Percentiles rank a stretch among this genome's conserved stretches.
These are phyloP conservation scores for Erebia aethiops DNA, from an alignment of 2,888 invertebrate genomes.

Conservation along the genomic window DNA sequence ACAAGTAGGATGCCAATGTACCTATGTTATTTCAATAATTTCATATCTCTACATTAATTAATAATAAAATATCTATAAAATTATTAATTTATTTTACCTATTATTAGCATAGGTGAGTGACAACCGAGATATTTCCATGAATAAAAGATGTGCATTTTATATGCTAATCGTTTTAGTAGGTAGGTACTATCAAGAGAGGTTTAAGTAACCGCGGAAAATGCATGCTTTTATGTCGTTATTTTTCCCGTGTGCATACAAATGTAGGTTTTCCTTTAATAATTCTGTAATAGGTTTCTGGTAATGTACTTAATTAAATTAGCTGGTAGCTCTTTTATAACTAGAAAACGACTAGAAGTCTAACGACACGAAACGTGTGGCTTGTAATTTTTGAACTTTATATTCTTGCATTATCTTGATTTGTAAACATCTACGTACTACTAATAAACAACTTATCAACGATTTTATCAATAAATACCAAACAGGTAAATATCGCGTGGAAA, in stretches of 20 bases:
- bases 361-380: too few relatives aligned
- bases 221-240: neutral
- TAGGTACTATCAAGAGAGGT: too few relatives aligned
- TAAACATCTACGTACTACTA: neutral
- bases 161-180: too few relatives aligned
- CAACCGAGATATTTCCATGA: neutral
- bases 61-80: too few relatives aligned
- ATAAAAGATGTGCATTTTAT: constrained; percentile 4
- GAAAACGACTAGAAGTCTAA: too few relatives aligned
- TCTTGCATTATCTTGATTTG: neutral
- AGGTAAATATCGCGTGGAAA: neutral
- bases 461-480: neutral
- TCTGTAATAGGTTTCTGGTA: neutral
- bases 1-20: too few relatives aligned
- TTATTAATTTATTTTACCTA: too few relatives aligned
- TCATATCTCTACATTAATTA: too few relatives aligned
- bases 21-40: too few relatives aligned
- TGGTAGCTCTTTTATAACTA: neutral
- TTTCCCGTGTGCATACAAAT: constrained; percentile 10
- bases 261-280: neutral
- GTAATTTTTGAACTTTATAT: neutral
- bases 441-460: neutral
- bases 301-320: neutral
- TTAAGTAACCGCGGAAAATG: neutral
- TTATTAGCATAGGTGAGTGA: neutral